phyloP scores from a whole-genome alignment of 2,888 invertebrate species.

The Tuta absoluta region DNA sequence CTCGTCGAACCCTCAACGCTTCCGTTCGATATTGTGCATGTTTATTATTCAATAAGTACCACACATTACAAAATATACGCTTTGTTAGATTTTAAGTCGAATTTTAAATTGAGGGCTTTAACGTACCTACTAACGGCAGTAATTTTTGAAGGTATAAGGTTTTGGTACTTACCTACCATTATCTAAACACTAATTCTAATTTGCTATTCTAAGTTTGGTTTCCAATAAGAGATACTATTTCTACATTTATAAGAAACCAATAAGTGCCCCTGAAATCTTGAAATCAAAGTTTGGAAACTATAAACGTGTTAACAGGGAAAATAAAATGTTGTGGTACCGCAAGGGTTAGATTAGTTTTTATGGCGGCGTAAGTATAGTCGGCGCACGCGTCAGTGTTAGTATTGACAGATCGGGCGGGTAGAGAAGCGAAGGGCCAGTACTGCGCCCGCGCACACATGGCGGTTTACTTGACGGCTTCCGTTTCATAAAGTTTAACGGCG shows the following conservation, averaged over 20 bases:
- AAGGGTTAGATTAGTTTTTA: slow-evolving; percentile 42
- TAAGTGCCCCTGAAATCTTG: neutral
- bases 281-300: slow-evolving; percentile 9
- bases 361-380: slow-evolving; percentile 36
- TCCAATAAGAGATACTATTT: neutral
- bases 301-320: slow-evolving; percentile 30
- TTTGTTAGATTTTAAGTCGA: slow-evolving; percentile 20
- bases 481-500: slow-evolving; percentile 78
- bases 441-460: slow-evolving; percentile 64
- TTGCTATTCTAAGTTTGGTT: neutral
- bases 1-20: slow-evolving; percentile 64
- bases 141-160: neutral
- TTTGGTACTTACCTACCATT: neutral
- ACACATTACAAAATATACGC: slow-evolving; percentile 45
- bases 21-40: slow-evolving; percentile 67
- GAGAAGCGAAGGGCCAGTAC: slow-evolving; percentile 49
- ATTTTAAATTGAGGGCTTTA: neutral
- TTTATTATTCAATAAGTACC: slow-evolving; percentile 50
- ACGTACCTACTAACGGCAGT: neutral
- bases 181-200: neutral
- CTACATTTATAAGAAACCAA: neutral
- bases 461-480: slow-evolving; percentile 71
- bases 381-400: slow-evolving; percentile 63
- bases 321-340: slow-evolving; percentile 32
- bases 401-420: slow-evolving; percentile 66